Base-by-base conservation (phyloP, 2,888 invertebrate genomes). In the Acleris laterana region DNA sequence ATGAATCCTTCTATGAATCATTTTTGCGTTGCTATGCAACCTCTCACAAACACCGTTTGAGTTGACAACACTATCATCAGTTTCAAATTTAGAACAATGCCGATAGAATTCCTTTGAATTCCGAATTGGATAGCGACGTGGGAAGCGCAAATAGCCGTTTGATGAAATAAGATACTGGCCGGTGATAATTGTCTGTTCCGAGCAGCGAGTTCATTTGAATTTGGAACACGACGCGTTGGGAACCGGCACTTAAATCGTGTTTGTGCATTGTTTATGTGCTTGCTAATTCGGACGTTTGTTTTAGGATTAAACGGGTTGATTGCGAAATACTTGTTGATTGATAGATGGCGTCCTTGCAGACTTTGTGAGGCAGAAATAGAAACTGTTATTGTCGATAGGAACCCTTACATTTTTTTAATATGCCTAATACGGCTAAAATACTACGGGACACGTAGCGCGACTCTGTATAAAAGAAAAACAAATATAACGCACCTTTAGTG, bases 101-200 rank as follows among this genome's bases (percentile, higher is more conserved):
- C 56, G 65, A 25, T 57, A 46, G 46, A 61, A 66, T 66, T 66
- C 66, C 66, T 56, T 22, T 38, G 66, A 66, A 66, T 20, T 66
- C 62, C 66, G 62, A 62, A 66, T 66, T 46, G 61, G 66, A 66
- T 65, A 64, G 59, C 57, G 48, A 52, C 66, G 66, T 66, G 66
- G 66, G 66, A 66, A 66, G 62, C 28, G 63, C 57, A 57, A 66
- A 61, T 62, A 56, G 56, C 57, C 61, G 61, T 66, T 66, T 66
- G 66, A 66, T 66, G 66, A 66, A 66, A 62, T 66, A 66, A 66
- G 66, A 66, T 46, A 62, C 66, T 62, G 62, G 66, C 56, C 66
- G 51, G 61, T 61, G 65, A 65, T 65, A 65, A 65, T 66, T 66
- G 61, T 66, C 19, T 51, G 65, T 61, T 61, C 60, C 60, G 51